phyloP scores from a whole-genome alignment of 2,797 vertebrate species.

The Enteromius radiatus region DNA sequence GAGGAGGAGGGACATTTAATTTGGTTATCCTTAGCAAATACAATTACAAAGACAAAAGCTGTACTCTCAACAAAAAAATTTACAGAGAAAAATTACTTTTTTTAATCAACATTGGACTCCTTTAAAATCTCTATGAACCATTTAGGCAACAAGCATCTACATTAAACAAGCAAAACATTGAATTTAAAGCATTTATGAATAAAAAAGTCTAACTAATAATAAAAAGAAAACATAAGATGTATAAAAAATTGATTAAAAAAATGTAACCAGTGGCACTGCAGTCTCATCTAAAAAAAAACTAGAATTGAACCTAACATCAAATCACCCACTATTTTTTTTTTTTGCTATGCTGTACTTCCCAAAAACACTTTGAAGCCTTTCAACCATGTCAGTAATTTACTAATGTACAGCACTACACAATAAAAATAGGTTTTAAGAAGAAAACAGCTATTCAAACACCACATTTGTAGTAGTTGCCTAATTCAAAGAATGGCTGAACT shows the following conservation, averaged over 20 bases:
- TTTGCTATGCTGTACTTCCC: not conserved
- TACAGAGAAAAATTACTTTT: not conserved
- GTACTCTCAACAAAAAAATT: not conserved
- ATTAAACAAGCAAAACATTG: not conserved
- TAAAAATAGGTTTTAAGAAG: slow-evolving; percentile 36
- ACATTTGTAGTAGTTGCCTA: slow-evolving; percentile 45
- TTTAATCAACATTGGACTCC: not conserved
- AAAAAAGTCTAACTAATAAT: too few species aligned
- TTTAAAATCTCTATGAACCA: not conserved
- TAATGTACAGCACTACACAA: slow-evolving; percentile 39
- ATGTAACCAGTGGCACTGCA: not conserved
- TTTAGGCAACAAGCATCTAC: not conserved
- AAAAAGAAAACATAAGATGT: not conserved
- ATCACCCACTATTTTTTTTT: not conserved
- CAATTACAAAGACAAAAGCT: not conserved
- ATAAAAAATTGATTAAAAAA: not conserved
- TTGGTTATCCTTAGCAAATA: not conserved
- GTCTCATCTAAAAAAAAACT: not conserved
- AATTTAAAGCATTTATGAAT: too few species aligned
- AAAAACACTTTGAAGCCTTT: not conserved
- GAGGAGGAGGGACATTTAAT: not conserved
- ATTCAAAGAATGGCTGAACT: slow-evolving; percentile 39
- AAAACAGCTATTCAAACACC: slow-evolving; percentile 41
- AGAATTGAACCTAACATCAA: not conserved
- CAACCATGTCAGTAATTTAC: not conserved